Conservation (phyloP, 2,888 invertebrate species). For the Tubulanus polymorphus region DNA sequence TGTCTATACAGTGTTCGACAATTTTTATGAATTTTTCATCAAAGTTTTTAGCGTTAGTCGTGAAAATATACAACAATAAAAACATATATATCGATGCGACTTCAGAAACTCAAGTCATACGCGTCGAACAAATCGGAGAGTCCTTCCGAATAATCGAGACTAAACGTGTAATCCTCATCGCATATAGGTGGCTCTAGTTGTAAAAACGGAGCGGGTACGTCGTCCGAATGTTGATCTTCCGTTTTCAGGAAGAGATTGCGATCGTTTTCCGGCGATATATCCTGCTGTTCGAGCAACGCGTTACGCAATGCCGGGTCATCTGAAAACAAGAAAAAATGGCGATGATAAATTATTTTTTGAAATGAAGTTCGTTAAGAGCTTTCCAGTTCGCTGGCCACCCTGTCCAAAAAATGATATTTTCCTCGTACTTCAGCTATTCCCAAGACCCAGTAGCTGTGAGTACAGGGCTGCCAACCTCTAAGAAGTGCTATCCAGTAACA, state of each 20-base stretch:
- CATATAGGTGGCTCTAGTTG: constrained; percentile 65
- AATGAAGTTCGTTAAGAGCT: too few relatives aligned
- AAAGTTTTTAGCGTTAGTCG: too few relatives aligned
- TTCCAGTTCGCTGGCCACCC: too few relatives aligned
- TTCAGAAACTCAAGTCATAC: constrained; percentile 25
- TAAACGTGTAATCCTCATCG: constrained; percentile 52
- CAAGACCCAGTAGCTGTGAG: too few relatives aligned
- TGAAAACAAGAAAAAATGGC: constrained; percentile 13
- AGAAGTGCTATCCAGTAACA: too few relatives aligned
- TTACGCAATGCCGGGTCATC: constrained; percentile 46
- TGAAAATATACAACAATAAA: too few relatives aligned
- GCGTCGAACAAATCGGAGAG: constrained; percentile 52
- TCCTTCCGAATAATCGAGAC: constrained; percentile 47
- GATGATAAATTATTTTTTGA: too few relatives aligned
- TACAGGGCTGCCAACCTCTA: too few relatives aligned
- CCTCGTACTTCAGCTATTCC: too few relatives aligned
- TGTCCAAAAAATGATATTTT: too few relatives aligned
- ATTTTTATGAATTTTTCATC: too few relatives aligned
- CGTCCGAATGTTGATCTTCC: constrained; percentile 62
- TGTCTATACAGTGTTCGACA: too few relatives aligned
- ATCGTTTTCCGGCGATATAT: constrained; percentile 66
- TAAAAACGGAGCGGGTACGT: constrained; percentile 69
- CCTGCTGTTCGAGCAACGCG: constrained; percentile 73
- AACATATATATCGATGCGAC: neutral
- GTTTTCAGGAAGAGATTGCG: constrained; percentile 66